Conservation (phyloP, 2,888 invertebrate species). For the Tetheella fluctuosa region DNA sequence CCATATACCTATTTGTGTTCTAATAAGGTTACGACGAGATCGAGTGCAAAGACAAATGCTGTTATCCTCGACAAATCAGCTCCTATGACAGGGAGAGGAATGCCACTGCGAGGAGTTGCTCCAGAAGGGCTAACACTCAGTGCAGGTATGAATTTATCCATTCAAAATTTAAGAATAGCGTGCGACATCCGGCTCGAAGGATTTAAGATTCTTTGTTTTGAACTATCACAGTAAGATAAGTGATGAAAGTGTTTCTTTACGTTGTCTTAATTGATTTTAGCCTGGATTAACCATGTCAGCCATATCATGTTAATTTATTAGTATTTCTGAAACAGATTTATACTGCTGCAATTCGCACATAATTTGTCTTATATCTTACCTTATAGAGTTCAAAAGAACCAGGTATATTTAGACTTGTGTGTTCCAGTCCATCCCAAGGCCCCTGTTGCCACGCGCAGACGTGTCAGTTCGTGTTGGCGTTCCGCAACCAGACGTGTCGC, state of each 20-base stretch:
- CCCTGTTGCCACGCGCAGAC: conserved; percentile 94
- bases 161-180: not conserved
- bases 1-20: not conserved
- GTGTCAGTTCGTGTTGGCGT: conserved; percentile 89
- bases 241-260: too few relatives aligned
- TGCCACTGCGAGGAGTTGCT: conserved; percentile 90
- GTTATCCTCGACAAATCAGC: conserved; percentile 93
- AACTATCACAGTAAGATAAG: too few relatives aligned
- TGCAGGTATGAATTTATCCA: conserved; percentile 87
- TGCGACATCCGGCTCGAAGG: not conserved
- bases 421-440: conserved; percentile 96
- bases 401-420: not conserved
- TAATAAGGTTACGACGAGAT: conserved; percentile 90
- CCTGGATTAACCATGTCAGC: too few relatives aligned
- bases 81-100: conserved; percentile 88
- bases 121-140: conserved; percentile 89
- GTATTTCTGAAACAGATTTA: too few relatives aligned
- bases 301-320: too few relatives aligned
- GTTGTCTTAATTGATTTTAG: too few relatives aligned
- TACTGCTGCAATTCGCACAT: too few relatives aligned
- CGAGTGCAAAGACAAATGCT: conserved; percentile 97
- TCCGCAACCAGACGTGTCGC: conserved; percentile 89
- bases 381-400: too few relatives aligned
- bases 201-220: not conserved
- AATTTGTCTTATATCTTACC: too few relatives aligned